phyloP scores from a whole-genome alignment of 2,888 invertebrate genomes.

The Acronicta psi region DNA sequence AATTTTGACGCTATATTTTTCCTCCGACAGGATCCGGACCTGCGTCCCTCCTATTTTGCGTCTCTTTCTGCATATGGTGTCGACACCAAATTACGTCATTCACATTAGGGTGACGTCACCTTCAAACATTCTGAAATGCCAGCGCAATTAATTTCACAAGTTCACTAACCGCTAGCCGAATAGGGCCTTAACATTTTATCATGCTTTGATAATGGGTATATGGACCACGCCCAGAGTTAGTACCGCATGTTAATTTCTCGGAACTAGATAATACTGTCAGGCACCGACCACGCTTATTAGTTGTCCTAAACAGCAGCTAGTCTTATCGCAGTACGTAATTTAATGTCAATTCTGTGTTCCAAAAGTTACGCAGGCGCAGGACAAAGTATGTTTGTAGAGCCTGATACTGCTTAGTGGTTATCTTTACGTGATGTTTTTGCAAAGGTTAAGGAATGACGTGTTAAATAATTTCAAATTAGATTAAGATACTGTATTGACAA shows the following conservation, averaged over 20 bases:
- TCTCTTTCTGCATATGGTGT: too few relatives aligned
- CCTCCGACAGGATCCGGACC: too few relatives aligned
- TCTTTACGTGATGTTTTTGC: too few relatives aligned
- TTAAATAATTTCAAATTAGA: too few relatives aligned
- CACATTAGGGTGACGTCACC: too few relatives aligned
- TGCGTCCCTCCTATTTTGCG: too few relatives aligned
- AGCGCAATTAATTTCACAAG: background rate
- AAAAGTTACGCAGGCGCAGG: background rate
- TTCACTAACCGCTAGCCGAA: constrained; percentile 25
- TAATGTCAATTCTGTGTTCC: constrained; percentile 19
- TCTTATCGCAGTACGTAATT: constrained; percentile 34
- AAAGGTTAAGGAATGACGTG: too few relatives aligned
- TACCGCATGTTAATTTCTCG: constrained; percentile 52
- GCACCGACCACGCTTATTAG: constrained; percentile 35
- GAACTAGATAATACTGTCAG: constrained; percentile 62
- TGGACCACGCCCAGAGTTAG: constrained; percentile 47
- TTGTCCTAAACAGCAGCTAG: constrained; percentile 41
- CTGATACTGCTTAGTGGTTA: too few relatives aligned
- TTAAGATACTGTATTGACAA: too few relatives aligned
- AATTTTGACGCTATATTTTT: too few relatives aligned
- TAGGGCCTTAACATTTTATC: constrained; percentile 53
- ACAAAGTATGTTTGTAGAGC: background rate
- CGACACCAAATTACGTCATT: too few relatives aligned
- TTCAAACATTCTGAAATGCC: too few relatives aligned
- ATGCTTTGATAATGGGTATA: constrained; percentile 45